Percentiles rank a stretch among this genome's conserved stretches.
Conservation (phyloP, 2,113 vertebrate species). For the Sakesphorus luctuosus region DNA sequence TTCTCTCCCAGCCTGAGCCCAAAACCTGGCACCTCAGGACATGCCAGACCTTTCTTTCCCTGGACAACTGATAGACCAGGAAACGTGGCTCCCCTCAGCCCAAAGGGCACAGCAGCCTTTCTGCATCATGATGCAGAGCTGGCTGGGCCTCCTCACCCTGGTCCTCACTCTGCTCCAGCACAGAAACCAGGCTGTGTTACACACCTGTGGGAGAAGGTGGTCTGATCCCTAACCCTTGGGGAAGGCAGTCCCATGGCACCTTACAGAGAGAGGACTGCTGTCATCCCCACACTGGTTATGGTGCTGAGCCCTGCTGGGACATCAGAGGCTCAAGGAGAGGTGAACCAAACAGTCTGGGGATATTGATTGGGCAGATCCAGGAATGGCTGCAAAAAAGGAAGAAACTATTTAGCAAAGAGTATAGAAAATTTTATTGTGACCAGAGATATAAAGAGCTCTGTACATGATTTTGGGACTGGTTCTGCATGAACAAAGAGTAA, state of each 20-base stretch:
- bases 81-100: neutral
- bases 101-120: neutral
- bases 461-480: neutral
- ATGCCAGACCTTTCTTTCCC: neutral
- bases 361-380: neutral
- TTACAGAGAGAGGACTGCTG: neutral
- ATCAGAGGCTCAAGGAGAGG: neutral
- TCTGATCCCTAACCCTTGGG: neutral
- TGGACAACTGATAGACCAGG: neutral
- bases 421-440: conserved; percentile 65
- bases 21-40: neutral
- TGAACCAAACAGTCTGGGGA: neutral
- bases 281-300: neutral
- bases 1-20: neutral
- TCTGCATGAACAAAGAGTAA: neutral
- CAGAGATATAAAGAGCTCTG: conserved; percentile 19
- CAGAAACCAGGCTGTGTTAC: neutral
- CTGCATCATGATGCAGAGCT: neutral
- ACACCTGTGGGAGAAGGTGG: neutral
- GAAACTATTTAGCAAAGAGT: conserved; percentile 24
- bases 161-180: neutral
- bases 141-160: neutral
- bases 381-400: neutral
- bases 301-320: neutral
- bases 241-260: neutral